A percentile compares a stretch with the other conserved stretches of the same genome.
These are phyloP conservation scores for Palythoa grandiflora DNA, from an alignment of 92 coral and sea anemone genomes.

Conservation along the genomic window DNA sequence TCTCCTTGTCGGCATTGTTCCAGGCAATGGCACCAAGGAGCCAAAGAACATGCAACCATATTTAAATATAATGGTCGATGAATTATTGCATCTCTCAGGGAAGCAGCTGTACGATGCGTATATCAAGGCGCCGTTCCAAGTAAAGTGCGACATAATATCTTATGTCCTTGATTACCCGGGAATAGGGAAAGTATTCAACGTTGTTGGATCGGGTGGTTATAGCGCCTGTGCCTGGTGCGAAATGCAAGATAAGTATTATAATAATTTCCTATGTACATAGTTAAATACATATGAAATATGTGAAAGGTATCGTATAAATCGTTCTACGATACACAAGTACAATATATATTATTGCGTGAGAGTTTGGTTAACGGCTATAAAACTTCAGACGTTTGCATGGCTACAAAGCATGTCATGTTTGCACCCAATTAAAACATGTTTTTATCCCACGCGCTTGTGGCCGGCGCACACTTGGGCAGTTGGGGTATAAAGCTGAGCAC, in stretches of 20 bases:
- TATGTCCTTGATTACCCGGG: conserved; percentile 51
- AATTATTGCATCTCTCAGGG: conserved; percentile 29
- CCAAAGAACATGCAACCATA: conserved; percentile 44
- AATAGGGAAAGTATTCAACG: conserved; percentile 40
- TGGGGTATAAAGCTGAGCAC: not conserved
- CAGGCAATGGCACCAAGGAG: conserved; percentile 41
- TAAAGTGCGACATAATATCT: conserved; percentile 18
- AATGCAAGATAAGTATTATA: conserved; percentile 43
- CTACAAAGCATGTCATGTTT: too few species aligned
- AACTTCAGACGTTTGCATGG: too few species aligned
- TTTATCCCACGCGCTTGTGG: not conserved
- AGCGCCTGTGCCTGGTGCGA: conserved; percentile 54
- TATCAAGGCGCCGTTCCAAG: conserved; percentile 27
- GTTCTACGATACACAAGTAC: too few species aligned
- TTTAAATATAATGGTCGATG: conserved; percentile 52
- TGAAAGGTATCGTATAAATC: too few species aligned
- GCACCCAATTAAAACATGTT: too few species aligned
- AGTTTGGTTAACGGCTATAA: too few species aligned
- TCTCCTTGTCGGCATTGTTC: conserved; percentile 44
- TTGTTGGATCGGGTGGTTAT: conserved; percentile 37
- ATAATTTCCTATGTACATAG: too few species aligned
- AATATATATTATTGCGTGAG: too few species aligned
- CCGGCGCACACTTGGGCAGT: not conserved
- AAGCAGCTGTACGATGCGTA: conserved; percentile 22
- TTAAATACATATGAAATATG: too few species aligned